phyloP scores from a whole-genome alignment of 2,797 vertebrate species.

The Rhinatrema bivittatum region DNA sequence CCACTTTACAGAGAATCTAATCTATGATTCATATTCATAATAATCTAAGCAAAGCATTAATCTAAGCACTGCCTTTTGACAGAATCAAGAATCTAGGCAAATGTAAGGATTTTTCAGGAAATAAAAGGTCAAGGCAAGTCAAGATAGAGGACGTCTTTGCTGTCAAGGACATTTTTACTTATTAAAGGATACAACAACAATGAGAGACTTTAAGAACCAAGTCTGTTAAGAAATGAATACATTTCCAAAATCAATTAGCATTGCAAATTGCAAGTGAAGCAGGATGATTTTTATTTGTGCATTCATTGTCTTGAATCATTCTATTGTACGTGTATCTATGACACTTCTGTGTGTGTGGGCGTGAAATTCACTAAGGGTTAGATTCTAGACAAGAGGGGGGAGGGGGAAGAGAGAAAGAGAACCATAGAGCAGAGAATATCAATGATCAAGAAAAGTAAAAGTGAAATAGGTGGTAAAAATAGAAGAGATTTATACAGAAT shows the following conservation, averaged over 20 bases:
- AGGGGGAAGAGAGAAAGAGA: background rate
- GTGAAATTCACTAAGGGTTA: conserved; percentile 46
- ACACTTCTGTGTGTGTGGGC: conserved; percentile 49
- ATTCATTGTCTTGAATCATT: conserved; percentile 58
- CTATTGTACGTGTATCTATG: conserved; percentile 46
- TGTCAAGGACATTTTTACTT: conserved; percentile 20
- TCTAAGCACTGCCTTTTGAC: too few species aligned
- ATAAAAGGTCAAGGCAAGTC: conserved; percentile 22
- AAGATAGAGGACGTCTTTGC: conserved; percentile 30
- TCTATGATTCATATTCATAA: too few species aligned
- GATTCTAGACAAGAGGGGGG: conserved; percentile 17
- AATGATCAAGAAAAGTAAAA: background rate
- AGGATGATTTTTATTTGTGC: conserved; percentile 57
- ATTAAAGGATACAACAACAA: conserved; percentile 19
- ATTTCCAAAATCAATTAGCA: too few species aligned
- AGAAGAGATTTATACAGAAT: too few species aligned
- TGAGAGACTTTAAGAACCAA: conserved; percentile 17
- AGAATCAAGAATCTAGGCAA: background rate
- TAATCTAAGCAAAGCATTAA: too few species aligned
- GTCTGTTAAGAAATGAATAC: conserved; percentile 31
- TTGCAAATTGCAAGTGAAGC: conserved; percentile 67
- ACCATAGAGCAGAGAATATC: background rate
- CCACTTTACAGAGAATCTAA: background rate
- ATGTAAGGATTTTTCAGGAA: background rate
- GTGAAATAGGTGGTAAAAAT: background rate